Conservation (phyloP, 1,140 invertebrate genomes). For the Aphaenogaster rudis region DNA sequence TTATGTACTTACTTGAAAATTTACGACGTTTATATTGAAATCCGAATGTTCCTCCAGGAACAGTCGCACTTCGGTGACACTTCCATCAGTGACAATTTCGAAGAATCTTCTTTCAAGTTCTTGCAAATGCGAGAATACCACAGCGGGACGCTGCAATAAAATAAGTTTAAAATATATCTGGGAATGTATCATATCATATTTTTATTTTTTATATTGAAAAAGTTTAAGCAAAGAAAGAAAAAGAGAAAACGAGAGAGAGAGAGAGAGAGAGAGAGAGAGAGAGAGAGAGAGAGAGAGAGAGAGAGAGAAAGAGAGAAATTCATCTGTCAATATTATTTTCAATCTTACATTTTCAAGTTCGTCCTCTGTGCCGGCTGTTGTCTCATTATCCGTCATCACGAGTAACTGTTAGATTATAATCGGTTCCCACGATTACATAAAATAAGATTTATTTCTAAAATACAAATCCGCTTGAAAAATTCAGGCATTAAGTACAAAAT, state of each 20-base stretch:
- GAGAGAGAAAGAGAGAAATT: neutral
- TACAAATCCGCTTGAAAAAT: neutral
- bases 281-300: neutral
- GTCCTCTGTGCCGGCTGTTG: neutral
- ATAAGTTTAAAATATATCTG: neutral
- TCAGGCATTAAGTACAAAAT: neutral
- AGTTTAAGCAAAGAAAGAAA: neutral
- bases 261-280: neutral
- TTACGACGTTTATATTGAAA: constrained; percentile 87
- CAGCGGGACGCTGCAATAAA: constrained; percentile 74
- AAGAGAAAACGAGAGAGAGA: neutral
- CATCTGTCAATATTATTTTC: neutral
- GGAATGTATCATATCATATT: neutral
- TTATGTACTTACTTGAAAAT: constrained; percentile 85
- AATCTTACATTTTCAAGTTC: constrained; percentile 51
- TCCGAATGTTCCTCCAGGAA: constrained; percentile 82
- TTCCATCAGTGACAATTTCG: constrained; percentile 82
- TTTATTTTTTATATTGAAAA: neutral
- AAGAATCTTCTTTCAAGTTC: constrained; percentile 86
- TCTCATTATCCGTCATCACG: constrained; percentile 35
- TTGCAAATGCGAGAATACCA: constrained; percentile 84
- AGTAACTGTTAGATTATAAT: constrained; percentile 8
- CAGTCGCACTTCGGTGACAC: constrained; percentile 81
- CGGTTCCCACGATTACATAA: neutral
- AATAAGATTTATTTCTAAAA: neutral